These are phyloP conservation scores for Drosophila pseudoobscura DNA, from an alignment of 1,140 invertebrate genomes.

Conservation along the genomic window DNA sequence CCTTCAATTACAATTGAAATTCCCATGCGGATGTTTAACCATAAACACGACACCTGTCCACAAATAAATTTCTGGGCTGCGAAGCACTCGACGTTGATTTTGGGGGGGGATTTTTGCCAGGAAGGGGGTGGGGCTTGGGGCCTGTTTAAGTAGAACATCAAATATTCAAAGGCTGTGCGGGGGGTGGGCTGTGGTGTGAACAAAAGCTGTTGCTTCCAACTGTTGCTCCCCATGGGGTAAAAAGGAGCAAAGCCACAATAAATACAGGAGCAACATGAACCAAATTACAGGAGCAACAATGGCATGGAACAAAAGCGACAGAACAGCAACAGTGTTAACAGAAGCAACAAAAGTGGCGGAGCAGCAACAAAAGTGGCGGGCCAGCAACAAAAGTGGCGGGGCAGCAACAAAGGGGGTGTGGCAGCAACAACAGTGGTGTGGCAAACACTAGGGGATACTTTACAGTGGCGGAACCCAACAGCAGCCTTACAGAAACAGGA, in stretches of 20 bases:
- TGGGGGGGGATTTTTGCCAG: neutral
- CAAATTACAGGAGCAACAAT: too few relatives aligned
- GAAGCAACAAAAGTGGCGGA: too few relatives aligned
- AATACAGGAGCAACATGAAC: neutral
- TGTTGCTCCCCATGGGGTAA: slow-evolving; percentile 12
- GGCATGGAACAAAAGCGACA: too few relatives aligned
- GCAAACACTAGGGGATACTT: too few relatives aligned
- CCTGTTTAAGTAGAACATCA: slow-evolving; percentile 30
- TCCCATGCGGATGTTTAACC: slow-evolving; percentile 44
- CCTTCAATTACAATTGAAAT: slow-evolving; percentile 41
- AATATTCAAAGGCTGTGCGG: slow-evolving; percentile 38
- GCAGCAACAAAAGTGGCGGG: too few relatives aligned
- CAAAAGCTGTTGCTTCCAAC: slow-evolving; percentile 27
- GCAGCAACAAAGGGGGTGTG: too few relatives aligned
- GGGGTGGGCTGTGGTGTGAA: slow-evolving; percentile 1
- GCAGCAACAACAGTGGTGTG: too few relatives aligned
- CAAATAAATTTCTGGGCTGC: slow-evolving; percentile 30
- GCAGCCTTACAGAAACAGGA: too few relatives aligned
- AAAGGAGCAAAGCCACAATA: slow-evolving; percentile 1
- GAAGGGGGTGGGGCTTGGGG: too few relatives aligned
- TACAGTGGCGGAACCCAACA: too few relatives aligned
- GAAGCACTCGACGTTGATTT: slow-evolving; percentile 24
- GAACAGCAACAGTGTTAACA: too few relatives aligned
- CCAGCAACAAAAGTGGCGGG: too few relatives aligned
- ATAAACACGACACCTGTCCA: slow-evolving; percentile 47